Base-by-base conservation (phyloP, 64 coral and sea anemone species). In the Platygyra sinensis region DNA sequence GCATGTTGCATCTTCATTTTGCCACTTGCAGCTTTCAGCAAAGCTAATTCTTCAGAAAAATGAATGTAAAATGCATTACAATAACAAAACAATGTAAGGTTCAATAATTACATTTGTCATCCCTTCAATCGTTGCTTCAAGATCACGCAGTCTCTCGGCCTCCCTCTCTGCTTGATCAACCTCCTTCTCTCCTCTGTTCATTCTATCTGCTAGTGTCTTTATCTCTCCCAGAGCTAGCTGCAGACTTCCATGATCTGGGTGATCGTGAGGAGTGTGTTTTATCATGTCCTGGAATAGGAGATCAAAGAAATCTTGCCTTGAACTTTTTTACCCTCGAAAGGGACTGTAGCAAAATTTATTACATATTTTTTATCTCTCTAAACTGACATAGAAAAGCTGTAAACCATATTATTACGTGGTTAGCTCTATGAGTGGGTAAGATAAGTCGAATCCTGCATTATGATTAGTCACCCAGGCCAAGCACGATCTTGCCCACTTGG, bases 111-210 rank as follows among this genome's bases (percentile, higher is more conserved):
- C 97, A 79, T 95, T 94, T 73, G 94, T 88, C 62, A 99, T 96
- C 33, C 94, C 94, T 67, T 99, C 97, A 74, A 99, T 99, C 42
- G 94, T 93, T 32, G 94, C 88, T 76, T 99, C 97, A 33, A 99
- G 86, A 86, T 95, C 97, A 72, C 97, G 75, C 14, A 99, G 79
- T 29, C 94, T 93, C 18, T 96, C 97, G 24, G 97, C 97, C 28
- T 99, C 97, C 67, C 89, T 96, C 85, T 96, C 91, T 65, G 94
- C 97, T 90, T 99, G 87, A 72, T 99, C 93, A 24, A 89, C 91
- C 60, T 99, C 97, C 67, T 91, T 93, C 15, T 99, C 94, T 54
- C 97, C 93, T 65, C 90, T 93, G 78, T 99, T 99, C 97, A 99
- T 99, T 65, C 97, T 91, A 71, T 99, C 88, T 46, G 97, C 97